A percentile compares a stretch with the other conserved stretches of the same genome.
Conservation (phyloP, 2,888 invertebrate species). For the Drosophila lacicola region DNA sequence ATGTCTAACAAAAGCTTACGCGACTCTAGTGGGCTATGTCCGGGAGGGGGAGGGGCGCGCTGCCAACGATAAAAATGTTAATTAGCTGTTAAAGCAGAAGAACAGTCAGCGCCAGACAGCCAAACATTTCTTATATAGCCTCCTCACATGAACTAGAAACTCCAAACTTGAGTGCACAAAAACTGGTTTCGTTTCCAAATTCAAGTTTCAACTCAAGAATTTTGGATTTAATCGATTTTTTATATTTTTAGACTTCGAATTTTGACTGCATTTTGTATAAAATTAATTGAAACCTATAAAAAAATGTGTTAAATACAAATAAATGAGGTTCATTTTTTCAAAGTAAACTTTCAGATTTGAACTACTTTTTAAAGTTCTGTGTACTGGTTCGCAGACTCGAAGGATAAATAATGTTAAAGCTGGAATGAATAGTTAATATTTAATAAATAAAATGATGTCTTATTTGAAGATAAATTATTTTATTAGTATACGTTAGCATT, state of each 20-base stretch:
- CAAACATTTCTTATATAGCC: background rate
- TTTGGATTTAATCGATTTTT: constrained; percentile 48
- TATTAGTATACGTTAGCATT: constrained; percentile 7
- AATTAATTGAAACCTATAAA: background rate
- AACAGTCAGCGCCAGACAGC: background rate
- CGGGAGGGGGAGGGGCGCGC: background rate
- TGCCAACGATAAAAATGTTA: constrained; percentile 43
- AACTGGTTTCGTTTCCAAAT: constrained; percentile 33
- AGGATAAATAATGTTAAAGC: background rate
- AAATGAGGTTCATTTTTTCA: too few relatives aligned
- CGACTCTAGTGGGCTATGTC: constrained; percentile 1
- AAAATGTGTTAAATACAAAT: background rate
- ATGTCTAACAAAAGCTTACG: constrained; percentile 50
- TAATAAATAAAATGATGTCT: background rate
- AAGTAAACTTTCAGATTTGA: background rate
- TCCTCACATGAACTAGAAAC: background rate
- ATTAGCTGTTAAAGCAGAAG: constrained; percentile 40
- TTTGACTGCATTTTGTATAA: constrained; percentile 6
- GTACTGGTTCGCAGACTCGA: background rate
- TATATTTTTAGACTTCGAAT: background rate
- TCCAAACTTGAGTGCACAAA: constrained; percentile 20
- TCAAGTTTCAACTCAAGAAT: constrained; percentile 35
- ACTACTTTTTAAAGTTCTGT: background rate
- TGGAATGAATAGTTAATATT: background rate
- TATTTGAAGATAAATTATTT: background rate